Conservation (phyloP, 2,113 vertebrate genomes). For the Campylorhamphus procurvoides region DNA sequence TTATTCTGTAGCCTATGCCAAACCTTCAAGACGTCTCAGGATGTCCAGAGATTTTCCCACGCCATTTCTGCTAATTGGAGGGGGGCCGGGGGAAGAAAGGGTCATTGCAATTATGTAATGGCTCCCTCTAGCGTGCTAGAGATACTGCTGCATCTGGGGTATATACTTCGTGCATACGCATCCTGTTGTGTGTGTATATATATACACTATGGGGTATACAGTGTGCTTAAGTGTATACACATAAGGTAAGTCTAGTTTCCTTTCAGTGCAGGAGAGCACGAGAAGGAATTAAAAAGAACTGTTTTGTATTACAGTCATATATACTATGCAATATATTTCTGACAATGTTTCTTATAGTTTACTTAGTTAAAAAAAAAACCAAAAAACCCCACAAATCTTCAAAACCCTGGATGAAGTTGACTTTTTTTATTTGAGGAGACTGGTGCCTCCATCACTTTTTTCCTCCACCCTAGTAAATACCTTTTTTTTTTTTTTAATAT, state of each 20-base stretch:
- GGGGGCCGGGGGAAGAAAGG: background rate
- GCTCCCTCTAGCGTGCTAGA: constrained; percentile 68
- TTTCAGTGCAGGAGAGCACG: background rate
- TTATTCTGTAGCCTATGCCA: background rate
- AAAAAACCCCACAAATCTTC: too few relatives aligned
- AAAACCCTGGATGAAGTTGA: background rate
- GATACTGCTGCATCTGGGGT: constrained; percentile 22
- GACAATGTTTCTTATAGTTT: background rate
- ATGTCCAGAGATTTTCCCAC: background rate
- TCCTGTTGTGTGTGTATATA: fast-evolving
- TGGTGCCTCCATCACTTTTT: background rate
- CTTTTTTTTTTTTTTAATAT: background rate
- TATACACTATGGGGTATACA: too few relatives aligned
- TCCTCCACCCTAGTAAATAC: background rate
- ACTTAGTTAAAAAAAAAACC: background rate
- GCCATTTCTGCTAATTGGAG: background rate
- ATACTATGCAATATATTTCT: background rate
- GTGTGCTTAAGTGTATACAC: background rate
- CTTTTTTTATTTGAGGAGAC: background rate
- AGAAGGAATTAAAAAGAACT: background rate
- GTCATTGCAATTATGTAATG: constrained; percentile 65
- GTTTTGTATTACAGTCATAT: background rate
- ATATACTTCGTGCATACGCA: background rate
- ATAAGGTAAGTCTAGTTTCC: fast-evolving
- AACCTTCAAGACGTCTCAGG: background rate